A percentile compares a stretch with the other conserved stretches of the same genome.
Conservation (phyloP, 2,888 invertebrate genomes). For the Gibbula magus region DNA sequence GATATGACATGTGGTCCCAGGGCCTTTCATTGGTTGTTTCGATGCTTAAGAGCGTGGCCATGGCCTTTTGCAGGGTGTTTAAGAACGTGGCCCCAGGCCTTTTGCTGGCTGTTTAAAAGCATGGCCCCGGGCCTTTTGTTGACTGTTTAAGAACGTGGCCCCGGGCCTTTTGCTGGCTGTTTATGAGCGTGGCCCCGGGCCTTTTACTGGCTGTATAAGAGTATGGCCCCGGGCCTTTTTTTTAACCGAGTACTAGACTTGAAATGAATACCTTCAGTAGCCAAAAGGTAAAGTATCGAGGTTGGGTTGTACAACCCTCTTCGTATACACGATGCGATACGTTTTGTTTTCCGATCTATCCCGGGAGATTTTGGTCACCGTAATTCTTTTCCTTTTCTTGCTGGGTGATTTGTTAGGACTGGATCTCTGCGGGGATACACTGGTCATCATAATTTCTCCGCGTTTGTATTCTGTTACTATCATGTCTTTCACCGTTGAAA, state of each 20-base stretch:
- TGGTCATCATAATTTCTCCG: background rate
- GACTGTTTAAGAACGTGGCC: too few species aligned
- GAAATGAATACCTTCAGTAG: conserved; percentile 22
- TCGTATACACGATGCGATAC: conserved; percentile 40
- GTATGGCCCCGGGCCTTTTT: background rate
- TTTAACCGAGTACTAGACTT: too few species aligned
- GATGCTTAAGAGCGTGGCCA: background rate
- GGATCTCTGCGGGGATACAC: too few species aligned
- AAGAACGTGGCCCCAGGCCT: background rate
- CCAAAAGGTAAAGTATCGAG: conserved; percentile 45
- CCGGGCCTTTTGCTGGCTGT: background rate
- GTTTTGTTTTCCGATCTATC: conserved; percentile 77
- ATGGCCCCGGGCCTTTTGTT: background rate
- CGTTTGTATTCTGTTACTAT: background rate
- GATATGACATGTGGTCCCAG: background rate
- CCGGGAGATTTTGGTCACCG: conserved; percentile 37
- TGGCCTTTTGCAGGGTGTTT: too few species aligned
- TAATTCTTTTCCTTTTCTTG: conserved; percentile 8
- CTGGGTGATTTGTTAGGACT: too few species aligned
- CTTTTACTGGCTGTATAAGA: conserved; percentile 30
- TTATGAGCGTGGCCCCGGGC: too few species aligned
- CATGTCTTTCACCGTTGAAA: conserved; percentile 31
- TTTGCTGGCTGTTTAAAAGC: background rate
- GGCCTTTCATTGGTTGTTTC: conserved; percentile 30
- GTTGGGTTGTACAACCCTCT: conserved; percentile 34